Evolutionary conservation across 1,140 invertebrate genomes (phyloP), one percentile per base, ranked within the genome.

Genomic region (Ceratitis capitata): DNA sequence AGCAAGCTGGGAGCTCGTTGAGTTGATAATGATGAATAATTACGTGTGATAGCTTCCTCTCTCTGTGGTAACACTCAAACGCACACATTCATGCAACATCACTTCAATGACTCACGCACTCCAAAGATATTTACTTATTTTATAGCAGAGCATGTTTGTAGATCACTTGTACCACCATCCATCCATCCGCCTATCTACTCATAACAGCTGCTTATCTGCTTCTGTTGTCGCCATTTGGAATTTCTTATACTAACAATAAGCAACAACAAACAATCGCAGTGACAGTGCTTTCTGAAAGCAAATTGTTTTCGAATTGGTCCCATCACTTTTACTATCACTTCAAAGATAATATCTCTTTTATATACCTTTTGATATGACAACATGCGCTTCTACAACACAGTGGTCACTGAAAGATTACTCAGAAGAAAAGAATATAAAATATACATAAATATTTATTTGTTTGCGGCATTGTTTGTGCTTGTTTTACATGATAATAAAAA

Each of bases 321-420:
- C 39, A 45, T 78, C 39, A 78, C 69, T 78, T 78, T 78, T 78
- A 45, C 69, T 78, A 78, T 78, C 39, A 45, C 39, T 47, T 78
- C n/a, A n/a, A n/a, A n/a, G n/a, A n/a, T 32, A 45, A 23, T 78
- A 78, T 78, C 69, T 1, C 10, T 45, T 61, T 26, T 61, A 23
- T 78, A 45, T 78, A 78, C 23, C 39, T 78, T 78, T 78, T 45
- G 39, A 78, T 78, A 78, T 78, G 69, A 42, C 69, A 42, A 9
- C 69, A 78, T 74, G 39, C 16, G 6, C 10, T 78, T n/a, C n/a
- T 26, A 10, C 32, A 78, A 42, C 29, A 12, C 10, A n/a, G n/a
- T n/a, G n/a, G n/a, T n/a, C n/a, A 45, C 69, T 5, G 39, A 45
- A 35, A 9, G 39, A 78, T n/a, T 2, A 9, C 69, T 45, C 69